Percentiles rank a stretch among this genome's conserved stretches.
Conservation (phyloP, 2,888 invertebrate genomes). For the Macropis europaea region DNA sequence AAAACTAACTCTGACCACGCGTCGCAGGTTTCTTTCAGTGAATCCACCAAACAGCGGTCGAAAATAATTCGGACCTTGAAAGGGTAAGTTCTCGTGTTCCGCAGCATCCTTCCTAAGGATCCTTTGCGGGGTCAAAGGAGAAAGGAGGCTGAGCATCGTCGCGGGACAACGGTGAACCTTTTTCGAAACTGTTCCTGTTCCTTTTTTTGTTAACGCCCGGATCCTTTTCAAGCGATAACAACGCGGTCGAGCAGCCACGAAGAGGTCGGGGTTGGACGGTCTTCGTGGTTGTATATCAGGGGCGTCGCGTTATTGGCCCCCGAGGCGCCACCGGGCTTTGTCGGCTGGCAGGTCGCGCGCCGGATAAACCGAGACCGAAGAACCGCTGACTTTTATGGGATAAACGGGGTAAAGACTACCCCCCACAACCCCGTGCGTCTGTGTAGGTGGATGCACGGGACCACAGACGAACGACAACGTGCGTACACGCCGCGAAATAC, state of each 20-base stretch:
- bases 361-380: slow-evolving; percentile 70
- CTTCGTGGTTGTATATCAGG: slow-evolving; percentile 70
- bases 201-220: slow-evolving; percentile 46
- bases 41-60: no score
- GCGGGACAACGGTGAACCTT: slow-evolving; percentile 22
- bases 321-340: slow-evolving; percentile 74
- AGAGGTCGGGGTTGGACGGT: slow-evolving; percentile 53
- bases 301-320: slow-evolving; percentile 77
- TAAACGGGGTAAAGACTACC: slow-evolving; percentile 71
- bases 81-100: no score
- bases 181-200: slow-evolving; percentile 27
- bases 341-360: slow-evolving; percentile 70
- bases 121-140: background rate
- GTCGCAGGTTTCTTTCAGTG: no score
- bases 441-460: slow-evolving; percentile 13
- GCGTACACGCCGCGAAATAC: background rate
- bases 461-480: slow-evolving; percentile 2
- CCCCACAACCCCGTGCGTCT: slow-evolving; percentile 4
- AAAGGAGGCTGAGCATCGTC: background rate
- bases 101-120: no score
- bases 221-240: slow-evolving; percentile 64
- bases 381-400: slow-evolving; percentile 73
- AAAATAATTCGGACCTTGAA: no score
- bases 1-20: no score
- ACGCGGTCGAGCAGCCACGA: slow-evolving; percentile 60